Conservation (phyloP, 2,113 vertebrate genomes). For the Conger conger region DNA sequence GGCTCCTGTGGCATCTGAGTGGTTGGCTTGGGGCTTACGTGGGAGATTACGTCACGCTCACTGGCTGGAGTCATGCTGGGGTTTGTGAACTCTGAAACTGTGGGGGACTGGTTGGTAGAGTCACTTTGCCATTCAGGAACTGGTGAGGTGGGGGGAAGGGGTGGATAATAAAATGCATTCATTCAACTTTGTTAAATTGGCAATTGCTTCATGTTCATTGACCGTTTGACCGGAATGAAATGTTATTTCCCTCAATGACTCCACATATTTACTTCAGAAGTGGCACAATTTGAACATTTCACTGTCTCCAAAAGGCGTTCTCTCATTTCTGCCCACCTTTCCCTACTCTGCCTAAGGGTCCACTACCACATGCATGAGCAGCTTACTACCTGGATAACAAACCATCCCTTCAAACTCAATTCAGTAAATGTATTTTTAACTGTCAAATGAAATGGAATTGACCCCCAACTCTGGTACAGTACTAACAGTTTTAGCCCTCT, state of each 20-base stretch:
- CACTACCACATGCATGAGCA: no score
- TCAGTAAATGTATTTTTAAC: not conserved
- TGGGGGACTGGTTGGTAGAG: not conserved
- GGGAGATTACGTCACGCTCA: not conserved
- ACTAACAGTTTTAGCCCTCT: not conserved
- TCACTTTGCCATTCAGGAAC: slow-evolving; percentile 14
- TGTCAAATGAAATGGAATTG: not conserved
- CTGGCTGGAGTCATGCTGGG: not conserved
- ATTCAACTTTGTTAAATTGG: not conserved
- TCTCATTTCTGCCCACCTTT: not conserved
- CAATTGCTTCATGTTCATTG: not conserved
- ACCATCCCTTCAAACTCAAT: not conserved
- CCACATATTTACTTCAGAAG: not conserved
- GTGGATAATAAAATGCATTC: not conserved
- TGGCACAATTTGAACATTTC: not conserved
- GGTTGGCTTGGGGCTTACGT: not conserved
- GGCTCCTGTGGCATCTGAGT: no score
- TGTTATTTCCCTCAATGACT: not conserved
- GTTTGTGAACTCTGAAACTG: not conserved
- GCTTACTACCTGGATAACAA: not conserved
- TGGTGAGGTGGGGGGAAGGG: not conserved
- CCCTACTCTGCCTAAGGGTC: no score
- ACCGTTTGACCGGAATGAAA: not conserved
- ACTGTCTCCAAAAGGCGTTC: not conserved
- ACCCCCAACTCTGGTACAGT: not conserved